phyloP scores from a whole-genome alignment of 1,140 invertebrate genomes.

The Macrocentrus cingulum region DNA sequence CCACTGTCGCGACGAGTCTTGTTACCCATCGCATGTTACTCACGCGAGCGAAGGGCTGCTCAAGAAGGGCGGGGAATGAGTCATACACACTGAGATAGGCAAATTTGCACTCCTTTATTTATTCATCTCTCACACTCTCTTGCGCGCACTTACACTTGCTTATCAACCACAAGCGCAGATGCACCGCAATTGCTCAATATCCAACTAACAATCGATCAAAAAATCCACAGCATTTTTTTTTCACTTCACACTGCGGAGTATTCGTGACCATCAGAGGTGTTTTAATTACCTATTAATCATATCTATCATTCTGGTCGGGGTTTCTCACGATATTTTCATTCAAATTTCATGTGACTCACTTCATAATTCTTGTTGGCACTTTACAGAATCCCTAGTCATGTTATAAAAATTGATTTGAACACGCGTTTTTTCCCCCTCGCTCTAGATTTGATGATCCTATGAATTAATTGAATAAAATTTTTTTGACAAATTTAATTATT shows the following conservation, averaged over 20 bases:
- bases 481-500: too few species aligned
- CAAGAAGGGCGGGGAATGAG: slow-evolving; percentile 7
- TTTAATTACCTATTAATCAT: slow-evolving; percentile 1
- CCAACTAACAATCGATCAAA: too few species aligned
- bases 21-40: slow-evolving; percentile 35
- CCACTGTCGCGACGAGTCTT: slow-evolving; percentile 32
- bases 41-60: slow-evolving; percentile 10
- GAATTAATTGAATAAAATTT: too few species aligned
- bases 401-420: neutral
- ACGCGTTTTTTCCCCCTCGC: neutral
- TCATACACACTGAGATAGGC: slow-evolving; percentile 26
- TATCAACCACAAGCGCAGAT: too few species aligned
- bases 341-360: neutral
- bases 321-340: neutral
- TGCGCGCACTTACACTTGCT: too few species aligned
- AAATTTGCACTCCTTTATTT: slow-evolving; percentile 31
- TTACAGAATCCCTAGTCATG: neutral
- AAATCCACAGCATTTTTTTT: too few species aligned
- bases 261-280: neutral
- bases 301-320: neutral
- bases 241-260: too few species aligned
- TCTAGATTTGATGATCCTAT: neutral
- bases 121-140: neutral
- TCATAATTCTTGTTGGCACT: slow-evolving; percentile 2
- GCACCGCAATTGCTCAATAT: too few species aligned